These are phyloP conservation scores for Netelia melanura DNA, from an alignment of 2,888 invertebrate species.

Conservation along the genomic window DNA sequence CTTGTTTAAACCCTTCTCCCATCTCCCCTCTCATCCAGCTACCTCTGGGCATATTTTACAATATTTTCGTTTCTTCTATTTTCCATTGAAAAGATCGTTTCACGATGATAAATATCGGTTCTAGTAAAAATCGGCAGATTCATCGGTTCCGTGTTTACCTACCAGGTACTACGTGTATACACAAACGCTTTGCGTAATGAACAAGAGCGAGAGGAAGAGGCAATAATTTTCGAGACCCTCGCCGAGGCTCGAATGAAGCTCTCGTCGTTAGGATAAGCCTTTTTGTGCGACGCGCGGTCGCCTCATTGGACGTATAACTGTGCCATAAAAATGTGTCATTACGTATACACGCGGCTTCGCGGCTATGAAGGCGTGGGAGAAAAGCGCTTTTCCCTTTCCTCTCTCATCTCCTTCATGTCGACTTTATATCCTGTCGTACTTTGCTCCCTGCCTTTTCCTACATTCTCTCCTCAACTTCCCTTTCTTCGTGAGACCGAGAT, in stretches of 20 bases:
- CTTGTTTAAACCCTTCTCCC: conserved; percentile 27
- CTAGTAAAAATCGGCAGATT: conserved; percentile 14
- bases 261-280: conserved; percentile 54
- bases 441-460: conserved; percentile 45
- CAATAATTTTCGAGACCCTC: conserved; percentile 13
- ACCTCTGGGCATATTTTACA: background rate
- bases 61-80: conserved; percentile 5
- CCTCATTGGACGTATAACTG: conserved; percentile 7
- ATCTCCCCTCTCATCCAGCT: background rate
- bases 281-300: background rate
- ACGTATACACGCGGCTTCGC: background rate
- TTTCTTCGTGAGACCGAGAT: conserved; percentile 47
- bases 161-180: background rate
- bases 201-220: conserved; percentile 1
- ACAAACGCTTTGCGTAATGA: conserved; percentile 1
- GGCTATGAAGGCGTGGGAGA: conserved; percentile 59
- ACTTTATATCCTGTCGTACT: conserved; percentile 31
- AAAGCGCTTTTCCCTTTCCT: conserved; percentile 30
- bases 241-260: conserved; percentile 40
- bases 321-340: conserved; percentile 34
- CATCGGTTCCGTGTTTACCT: background rate
- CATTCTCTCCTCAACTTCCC: conserved; percentile 48
- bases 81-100: background rate
- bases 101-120: conserved; percentile 12
- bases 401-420: background rate